These are phyloP conservation scores for Xestia c-nigrum DNA, from an alignment of 2,888 invertebrate genomes.

Conservation along the genomic window DNA sequence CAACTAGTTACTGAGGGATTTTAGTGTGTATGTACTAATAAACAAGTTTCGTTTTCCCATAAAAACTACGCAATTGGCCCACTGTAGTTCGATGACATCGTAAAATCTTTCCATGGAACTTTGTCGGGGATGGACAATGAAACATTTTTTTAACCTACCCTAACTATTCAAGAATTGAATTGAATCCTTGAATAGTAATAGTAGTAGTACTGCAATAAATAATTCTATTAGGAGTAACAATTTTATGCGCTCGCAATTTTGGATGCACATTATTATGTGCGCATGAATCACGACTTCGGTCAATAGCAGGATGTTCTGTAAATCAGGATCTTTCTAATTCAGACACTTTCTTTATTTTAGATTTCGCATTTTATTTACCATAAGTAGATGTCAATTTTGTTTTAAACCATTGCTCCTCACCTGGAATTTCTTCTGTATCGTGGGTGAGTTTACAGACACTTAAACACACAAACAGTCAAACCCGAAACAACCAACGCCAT, in stretches of 20 bases:
- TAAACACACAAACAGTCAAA: not conserved
- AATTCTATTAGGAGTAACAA: not conserved
- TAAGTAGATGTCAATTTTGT: no score
- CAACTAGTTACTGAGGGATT: slow-evolving; percentile 3
- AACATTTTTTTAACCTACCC: no score
- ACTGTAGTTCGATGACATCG: not conserved
- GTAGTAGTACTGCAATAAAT: not conserved
- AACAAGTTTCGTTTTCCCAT: not conserved
- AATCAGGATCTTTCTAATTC: not conserved
- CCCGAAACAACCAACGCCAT: not conserved
- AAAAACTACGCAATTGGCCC: slow-evolving; percentile 7
- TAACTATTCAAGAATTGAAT: no score
- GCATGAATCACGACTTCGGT: not conserved
- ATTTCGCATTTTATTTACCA: not conserved
- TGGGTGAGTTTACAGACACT: not conserved
- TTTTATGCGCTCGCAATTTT: not conserved
- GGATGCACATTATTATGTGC: not conserved
- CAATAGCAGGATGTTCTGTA: not conserved
- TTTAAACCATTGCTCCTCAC: no score
- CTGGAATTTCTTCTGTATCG: not conserved
- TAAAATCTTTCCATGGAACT: slow-evolving; percentile 4
- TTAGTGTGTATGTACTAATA: slow-evolving; percentile 8
- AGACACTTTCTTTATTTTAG: not conserved
- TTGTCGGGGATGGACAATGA: not conserved
- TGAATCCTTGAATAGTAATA: not conserved